phyloP scores from a whole-genome alignment of 2,888 invertebrate species.

The Dastarcus helophoroides region DNA sequence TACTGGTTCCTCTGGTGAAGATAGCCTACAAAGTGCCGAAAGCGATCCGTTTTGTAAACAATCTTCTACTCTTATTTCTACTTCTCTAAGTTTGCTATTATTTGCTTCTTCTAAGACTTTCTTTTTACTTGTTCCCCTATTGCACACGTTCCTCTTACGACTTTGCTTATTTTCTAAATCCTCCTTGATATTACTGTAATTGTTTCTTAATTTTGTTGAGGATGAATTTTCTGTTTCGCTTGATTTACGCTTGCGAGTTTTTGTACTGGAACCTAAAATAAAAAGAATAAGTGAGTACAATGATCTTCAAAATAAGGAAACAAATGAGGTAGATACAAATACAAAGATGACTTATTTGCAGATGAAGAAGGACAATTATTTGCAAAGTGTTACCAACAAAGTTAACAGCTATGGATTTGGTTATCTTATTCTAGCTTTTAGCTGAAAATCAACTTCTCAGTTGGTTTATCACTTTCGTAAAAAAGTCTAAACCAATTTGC shows the following conservation, averaged over 20 bases:
- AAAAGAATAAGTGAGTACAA: background rate
- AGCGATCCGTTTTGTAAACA: slow-evolving; percentile 34
- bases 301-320: background rate
- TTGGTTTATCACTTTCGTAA: no score
- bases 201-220: slow-evolving; percentile 21
- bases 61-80: slow-evolving; percentile 34
- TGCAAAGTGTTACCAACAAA: no score
- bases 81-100: slow-evolving; percentile 36
- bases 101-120: slow-evolving; percentile 36
- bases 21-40: slow-evolving; percentile 13
- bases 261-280: slow-evolving; percentile 10
- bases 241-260: slow-evolving; percentile 28
- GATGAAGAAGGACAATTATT: no score
- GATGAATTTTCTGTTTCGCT: slow-evolving; percentile 33
- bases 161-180: slow-evolving; percentile 31
- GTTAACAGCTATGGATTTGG: no score
- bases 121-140: slow-evolving; percentile 30
- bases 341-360: no score
- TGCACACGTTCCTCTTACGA: slow-evolving; percentile 27
- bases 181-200: slow-evolving; percentile 29
- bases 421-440: no score
- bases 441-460: no score
- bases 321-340: no score
- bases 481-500: no score
- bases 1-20: slow-evolving; percentile 12